These are phyloP conservation scores for Drosophila formosana DNA, from an alignment of 2,888 invertebrate genomes.

Conservation along the genomic window DNA sequence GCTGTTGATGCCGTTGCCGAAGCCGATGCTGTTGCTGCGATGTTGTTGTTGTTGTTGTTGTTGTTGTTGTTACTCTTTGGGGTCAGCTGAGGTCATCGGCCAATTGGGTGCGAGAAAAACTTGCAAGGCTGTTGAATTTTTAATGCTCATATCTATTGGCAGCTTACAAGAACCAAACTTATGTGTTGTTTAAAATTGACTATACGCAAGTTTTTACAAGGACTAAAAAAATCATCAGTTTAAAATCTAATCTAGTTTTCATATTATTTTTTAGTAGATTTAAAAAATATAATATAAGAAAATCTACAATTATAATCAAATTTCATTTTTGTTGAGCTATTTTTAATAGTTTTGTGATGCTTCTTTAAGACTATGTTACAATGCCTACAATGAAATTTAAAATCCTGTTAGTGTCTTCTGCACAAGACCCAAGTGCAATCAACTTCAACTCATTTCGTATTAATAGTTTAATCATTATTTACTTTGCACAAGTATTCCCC, in stretches of 20 bases:
- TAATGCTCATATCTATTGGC: conserved; percentile 31
- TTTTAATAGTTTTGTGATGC: too few relatives aligned
- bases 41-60: conserved; percentile 1
- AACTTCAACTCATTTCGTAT: background rate
- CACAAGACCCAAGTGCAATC: background rate
- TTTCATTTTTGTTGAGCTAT: too few relatives aligned
- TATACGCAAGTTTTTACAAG: background rate
- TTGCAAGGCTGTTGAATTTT: conserved; percentile 20
- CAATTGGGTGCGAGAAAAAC: conserved; percentile 37
- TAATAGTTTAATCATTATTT: conserved; percentile 4
- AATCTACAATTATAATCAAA: too few relatives aligned
- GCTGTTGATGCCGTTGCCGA: background rate
- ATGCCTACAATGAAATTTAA: too few relatives aligned
- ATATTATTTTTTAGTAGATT: too few relatives aligned
- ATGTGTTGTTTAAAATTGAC: background rate
- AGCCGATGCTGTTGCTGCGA: background rate
- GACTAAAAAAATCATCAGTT: too few relatives aligned
- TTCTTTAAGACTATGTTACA: too few relatives aligned
- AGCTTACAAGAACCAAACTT: conserved; percentile 1
- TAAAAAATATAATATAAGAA: too few relatives aligned
- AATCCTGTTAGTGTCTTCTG: background rate
- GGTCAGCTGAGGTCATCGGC: conserved; percentile 43
- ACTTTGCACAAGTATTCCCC: background rate
- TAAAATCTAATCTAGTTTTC: too few relatives aligned
- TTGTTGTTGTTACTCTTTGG: conserved; percentile 7